Percentiles rank a stretch among this genome's conserved stretches.
These are phyloP conservation scores for Tragelaphus oryx DNA, from an alignment of 2,797 vertebrate genomes.

Conservation along the genomic window DNA sequence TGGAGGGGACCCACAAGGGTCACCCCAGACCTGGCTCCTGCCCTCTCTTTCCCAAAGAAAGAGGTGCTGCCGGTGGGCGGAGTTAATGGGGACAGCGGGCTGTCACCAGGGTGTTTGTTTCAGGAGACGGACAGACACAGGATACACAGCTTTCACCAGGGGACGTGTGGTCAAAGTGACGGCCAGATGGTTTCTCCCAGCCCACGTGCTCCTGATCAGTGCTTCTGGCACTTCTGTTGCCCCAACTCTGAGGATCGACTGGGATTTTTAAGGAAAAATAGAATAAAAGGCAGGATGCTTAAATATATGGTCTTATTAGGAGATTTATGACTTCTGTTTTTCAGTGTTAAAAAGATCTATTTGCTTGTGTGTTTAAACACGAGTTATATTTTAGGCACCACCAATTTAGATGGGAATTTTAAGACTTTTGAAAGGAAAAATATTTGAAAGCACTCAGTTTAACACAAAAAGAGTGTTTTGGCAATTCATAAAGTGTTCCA, in stretches of 20 bases:
- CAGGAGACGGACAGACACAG: background rate
- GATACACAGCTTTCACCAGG: rapidly evolving
- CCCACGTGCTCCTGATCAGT: rapidly evolving
- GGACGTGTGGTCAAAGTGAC: rapidly evolving
- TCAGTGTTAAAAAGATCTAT: rapidly evolving
- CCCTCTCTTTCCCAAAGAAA: background rate
- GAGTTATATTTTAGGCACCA: rapidly evolving
- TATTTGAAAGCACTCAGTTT: background rate
- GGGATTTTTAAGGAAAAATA: too few species aligned
- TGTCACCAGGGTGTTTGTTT: rapidly evolving
- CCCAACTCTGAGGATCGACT: rapidly evolving
- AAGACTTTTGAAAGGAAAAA: background rate
- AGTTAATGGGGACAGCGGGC: background rate
- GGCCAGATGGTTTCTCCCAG: rapidly evolving
- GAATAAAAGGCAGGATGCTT: background rate
- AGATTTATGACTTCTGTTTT: rapidly evolving
- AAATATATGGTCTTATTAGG: rapidly evolving
- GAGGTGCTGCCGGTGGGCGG: rapidly evolving
- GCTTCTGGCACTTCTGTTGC: too few species aligned
- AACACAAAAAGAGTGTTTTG: background rate
- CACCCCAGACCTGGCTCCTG: background rate
- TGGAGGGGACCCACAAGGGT: background rate
- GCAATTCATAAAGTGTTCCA: background rate
- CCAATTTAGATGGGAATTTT: background rate
- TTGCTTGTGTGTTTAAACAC: background rate